Conservation (phyloP, 2,888 invertebrate species). For the Timema cristinae region DNA sequence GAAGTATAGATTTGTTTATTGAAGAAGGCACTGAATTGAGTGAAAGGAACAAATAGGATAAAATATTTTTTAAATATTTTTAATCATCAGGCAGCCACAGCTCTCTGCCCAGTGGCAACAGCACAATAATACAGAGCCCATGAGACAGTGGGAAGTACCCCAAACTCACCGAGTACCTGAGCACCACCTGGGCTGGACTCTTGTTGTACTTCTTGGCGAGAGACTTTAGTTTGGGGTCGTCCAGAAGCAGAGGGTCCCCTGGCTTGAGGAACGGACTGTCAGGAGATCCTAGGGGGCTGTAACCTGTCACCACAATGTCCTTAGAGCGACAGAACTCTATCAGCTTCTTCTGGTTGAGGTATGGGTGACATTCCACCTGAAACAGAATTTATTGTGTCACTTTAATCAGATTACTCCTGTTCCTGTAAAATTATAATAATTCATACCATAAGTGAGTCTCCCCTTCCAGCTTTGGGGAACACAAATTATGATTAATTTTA, state of each 20-base stretch:
- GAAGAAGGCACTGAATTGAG: no score
- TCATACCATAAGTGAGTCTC: no score
- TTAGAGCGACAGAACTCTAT: slow-evolving; percentile 62
- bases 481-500: no score
- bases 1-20: no score
- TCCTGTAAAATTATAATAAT: no score
- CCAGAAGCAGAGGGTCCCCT: slow-evolving; percentile 62
- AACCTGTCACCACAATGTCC: slow-evolving; percentile 63
- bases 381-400: slow-evolving; percentile 40
- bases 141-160: neutral
- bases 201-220: slow-evolving; percentile 65
- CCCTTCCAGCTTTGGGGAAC: no score
- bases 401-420: no score
- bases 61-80: no score
- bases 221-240: slow-evolving; percentile 60
- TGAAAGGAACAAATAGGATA: no score
- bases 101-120: no score
- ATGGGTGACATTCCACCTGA: slow-evolving; percentile 61
- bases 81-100: no score
- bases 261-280: slow-evolving; percentile 68
- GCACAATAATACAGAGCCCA: no score
- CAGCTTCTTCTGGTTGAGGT: slow-evolving; percentile 65
- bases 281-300: slow-evolving; percentile 46
- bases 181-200: slow-evolving; percentile 63
- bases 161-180: slow-evolving; percentile 56